These are phyloP conservation scores for Ibycter americanus DNA, from an alignment of 2,797 vertebrate species.

Conservation along the genomic window DNA sequence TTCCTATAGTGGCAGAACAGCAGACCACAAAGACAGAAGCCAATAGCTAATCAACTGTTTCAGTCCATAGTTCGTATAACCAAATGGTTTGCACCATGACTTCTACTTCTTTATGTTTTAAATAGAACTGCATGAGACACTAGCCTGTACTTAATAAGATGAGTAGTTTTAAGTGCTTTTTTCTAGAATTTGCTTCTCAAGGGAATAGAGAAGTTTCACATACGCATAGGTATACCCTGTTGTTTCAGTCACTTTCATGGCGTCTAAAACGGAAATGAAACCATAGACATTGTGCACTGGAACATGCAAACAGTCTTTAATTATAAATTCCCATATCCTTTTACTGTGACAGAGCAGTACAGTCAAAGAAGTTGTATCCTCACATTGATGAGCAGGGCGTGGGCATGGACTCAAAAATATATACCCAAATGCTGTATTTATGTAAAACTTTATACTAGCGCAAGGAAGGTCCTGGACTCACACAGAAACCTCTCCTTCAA, in stretches of 20 bases:
- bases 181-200: background rate
- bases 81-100: background rate
- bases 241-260: background rate
- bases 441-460: background rate
- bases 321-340: background rate
- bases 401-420: background rate
- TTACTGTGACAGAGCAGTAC: background rate
- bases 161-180: background rate
- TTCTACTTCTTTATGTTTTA: background rate
- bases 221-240: background rate
- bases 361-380: background rate
- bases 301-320: background rate
- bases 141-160: background rate
- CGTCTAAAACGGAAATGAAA: background rate
- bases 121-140: background rate
- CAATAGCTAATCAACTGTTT: background rate
- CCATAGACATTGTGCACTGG: background rate
- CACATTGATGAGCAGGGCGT: background rate
- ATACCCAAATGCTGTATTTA: background rate
- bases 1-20: background rate
- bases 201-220: background rate
- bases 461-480: background rate
- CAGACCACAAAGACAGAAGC: background rate
- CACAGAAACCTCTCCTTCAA: background rate
- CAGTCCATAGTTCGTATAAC: background rate